A percentile compares a stretch with the other conserved stretches of the same genome.
phyloP scores from a whole-genome alignment of 2,888 invertebrate genomes.

The Polyommatus iphigenia region DNA sequence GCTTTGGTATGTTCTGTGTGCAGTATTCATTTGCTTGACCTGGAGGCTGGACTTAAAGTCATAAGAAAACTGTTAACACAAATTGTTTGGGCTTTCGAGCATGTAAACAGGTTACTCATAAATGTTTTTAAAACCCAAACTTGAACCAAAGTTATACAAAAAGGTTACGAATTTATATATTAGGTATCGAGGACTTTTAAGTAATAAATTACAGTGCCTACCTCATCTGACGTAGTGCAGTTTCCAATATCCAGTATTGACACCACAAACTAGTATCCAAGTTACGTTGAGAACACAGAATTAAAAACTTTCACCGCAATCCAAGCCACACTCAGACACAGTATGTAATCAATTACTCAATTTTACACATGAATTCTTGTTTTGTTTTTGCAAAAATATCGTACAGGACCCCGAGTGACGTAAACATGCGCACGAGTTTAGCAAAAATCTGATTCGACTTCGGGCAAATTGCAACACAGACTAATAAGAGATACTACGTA shows the following conservation, averaged over 20 bases:
- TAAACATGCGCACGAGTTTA: constrained; percentile 35
- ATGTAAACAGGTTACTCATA: neutral
- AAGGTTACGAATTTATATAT: neutral
- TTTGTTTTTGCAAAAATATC: constrained; percentile 36
- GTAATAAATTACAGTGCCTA: neutral
- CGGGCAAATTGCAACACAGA: neutral
- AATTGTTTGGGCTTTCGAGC: neutral
- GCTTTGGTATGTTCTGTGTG: neutral
- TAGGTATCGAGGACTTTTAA: neutral
- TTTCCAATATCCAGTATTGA: constrained; percentile 21
- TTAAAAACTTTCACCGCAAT: constrained; percentile 36
- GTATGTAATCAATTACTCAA: constrained; percentile 15
- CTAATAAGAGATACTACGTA: too few species aligned
- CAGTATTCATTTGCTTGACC: neutral
- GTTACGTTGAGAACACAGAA: neutral
- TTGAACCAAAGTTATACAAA: neutral
- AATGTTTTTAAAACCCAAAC: neutral
- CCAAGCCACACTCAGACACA: constrained; percentile 33
- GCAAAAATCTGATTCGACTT: constrained; percentile 14
- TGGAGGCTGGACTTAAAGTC: too few species aligned
- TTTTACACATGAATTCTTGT: constrained; percentile 29
- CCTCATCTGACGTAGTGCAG: constrained; percentile 32
- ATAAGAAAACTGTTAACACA: neutral
- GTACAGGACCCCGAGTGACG: constrained; percentile 26
- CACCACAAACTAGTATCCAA: constrained; percentile 22